Percentiles rank a stretch among this genome's conserved stretches.
Evolutionary conservation across 1,140 invertebrate species (phyloP).

Genomic region (Drosophila ficusphila): DNA sequence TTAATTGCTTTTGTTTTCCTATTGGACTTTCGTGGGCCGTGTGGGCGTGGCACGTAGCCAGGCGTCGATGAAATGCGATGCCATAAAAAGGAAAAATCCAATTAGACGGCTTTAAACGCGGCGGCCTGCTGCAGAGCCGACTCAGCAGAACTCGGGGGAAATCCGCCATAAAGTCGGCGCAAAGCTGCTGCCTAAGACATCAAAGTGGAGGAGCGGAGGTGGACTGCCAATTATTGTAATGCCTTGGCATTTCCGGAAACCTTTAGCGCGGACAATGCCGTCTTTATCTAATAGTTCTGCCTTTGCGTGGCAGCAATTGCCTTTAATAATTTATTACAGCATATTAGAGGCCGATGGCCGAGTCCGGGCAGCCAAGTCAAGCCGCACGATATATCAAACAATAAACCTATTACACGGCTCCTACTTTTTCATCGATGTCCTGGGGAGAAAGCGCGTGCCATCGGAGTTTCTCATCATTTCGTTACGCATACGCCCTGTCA

Average conservation of each 20-base stretch:
- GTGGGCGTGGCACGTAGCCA: conserved; percentile 39
- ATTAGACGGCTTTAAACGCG: conserved; percentile 49
- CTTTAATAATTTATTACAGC: conserved; percentile 70
- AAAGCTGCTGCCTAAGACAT: conserved; percentile 20
- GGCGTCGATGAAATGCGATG: conserved; percentile 48
- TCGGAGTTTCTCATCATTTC: conserved; percentile 35
- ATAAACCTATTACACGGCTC: conserved; percentile 65
- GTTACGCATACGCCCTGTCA: conserved; percentile 37
- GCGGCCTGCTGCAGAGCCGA: conserved; percentile 15
- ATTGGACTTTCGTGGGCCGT: conserved; percentile 13
- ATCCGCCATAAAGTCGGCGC: conserved; percentile 7
- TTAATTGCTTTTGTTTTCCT: conserved; percentile 72
- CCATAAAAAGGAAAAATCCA: conserved; percentile 52
- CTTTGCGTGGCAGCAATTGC: conserved; percentile 41
- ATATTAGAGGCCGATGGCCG: conserved; percentile 32
- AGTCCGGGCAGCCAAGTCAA: conserved; percentile 3
- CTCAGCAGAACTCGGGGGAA: conserved; percentile 31
- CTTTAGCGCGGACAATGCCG: neutral
- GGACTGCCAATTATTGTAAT: conserved; percentile 64
- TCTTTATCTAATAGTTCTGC: conserved; percentile 39
- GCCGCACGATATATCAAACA: conserved; percentile 71
- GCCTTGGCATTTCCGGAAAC: conserved; percentile 23
- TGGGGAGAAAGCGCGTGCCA: conserved; percentile 57
- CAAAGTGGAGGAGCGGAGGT: conserved; percentile 14
- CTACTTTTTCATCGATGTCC: conserved; percentile 27